Evolutionary conservation across 2,797 vertebrate species (phyloP).

Genomic region (Thripadectes ignobilis): DNA sequence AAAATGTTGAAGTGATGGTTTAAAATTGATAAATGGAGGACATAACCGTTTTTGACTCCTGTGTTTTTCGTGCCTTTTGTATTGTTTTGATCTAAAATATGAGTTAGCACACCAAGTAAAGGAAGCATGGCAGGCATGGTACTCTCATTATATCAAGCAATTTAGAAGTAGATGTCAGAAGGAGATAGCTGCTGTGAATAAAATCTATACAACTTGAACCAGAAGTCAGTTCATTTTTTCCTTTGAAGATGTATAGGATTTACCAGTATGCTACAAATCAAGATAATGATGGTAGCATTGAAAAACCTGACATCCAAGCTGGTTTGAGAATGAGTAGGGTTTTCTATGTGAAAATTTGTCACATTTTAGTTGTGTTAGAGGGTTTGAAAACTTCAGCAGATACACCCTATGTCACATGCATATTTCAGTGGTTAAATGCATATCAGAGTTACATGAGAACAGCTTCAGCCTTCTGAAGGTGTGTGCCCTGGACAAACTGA

Average conservation of each 20-base stretch:
- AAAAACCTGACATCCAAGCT: background rate
- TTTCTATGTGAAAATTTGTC: background rate
- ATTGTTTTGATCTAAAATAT: slow-evolving; percentile 1
- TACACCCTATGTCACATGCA: background rate
- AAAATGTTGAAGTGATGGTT: background rate
- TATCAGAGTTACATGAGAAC: background rate
- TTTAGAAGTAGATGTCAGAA: slow-evolving; percentile 19
- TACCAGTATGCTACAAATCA: background rate
- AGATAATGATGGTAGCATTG: background rate
- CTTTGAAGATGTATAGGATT: background rate
- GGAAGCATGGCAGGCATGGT: background rate
- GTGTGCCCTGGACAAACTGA: background rate
- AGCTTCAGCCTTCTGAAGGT: background rate
- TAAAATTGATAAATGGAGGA: slow-evolving; percentile 40
- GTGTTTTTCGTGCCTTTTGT: background rate
- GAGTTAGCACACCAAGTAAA: background rate
- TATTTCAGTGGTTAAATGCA: background rate
- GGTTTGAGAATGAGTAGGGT: background rate
- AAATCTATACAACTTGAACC: background rate
- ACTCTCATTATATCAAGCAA: background rate
- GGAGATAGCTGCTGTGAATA: background rate
- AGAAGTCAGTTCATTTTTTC: background rate
- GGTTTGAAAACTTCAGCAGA: background rate
- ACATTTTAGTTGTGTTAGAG: background rate
- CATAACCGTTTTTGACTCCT: background rate